phyloP scores from a whole-genome alignment of 2,797 vertebrate species.

The Tapirus indicus region DNA sequence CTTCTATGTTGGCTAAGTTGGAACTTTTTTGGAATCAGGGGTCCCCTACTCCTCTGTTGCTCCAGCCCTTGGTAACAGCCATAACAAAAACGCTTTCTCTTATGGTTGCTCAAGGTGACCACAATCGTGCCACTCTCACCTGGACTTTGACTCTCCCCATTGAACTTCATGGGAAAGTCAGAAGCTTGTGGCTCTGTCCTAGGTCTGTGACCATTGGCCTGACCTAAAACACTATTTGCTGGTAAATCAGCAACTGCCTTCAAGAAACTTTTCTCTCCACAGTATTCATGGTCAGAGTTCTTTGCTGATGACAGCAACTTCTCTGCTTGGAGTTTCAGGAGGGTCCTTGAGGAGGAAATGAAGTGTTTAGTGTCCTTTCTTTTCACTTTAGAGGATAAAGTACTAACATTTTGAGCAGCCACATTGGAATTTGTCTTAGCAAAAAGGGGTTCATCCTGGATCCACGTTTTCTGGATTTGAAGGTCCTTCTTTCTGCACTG shows the following conservation, averaged over 20 bases:
- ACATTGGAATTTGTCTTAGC: slow-evolving; percentile 68
- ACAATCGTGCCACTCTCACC: slow-evolving; percentile 79
- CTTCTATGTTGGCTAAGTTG: slow-evolving; percentile 87
- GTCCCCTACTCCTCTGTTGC: slow-evolving; percentile 84
- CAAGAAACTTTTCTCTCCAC: slow-evolving; percentile 73
- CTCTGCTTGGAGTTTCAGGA: slow-evolving; percentile 47
- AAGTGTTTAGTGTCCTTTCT: slow-evolving; percentile 69
- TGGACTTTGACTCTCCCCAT: slow-evolving; percentile 69
- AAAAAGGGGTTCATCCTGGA: slow-evolving; percentile 77
- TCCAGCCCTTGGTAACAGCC: slow-evolving; percentile 74
- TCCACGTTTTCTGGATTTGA: slow-evolving; percentile 78
- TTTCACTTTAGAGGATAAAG: slow-evolving; percentile 75
- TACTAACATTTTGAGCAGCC: slow-evolving; percentile 53
- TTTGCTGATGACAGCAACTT: slow-evolving; percentile 59
- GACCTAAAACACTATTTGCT: slow-evolving; percentile 76
- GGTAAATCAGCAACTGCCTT: slow-evolving; percentile 80
- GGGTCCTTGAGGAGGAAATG: slow-evolving; percentile 68
- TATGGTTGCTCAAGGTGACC: slow-evolving; percentile 84
- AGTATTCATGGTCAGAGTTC: slow-evolving; percentile 77
- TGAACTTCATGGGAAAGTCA: slow-evolving; percentile 84
- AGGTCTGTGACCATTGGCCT: slow-evolving; percentile 69
- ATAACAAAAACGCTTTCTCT: slow-evolving; percentile 87
- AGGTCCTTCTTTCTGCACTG: slow-evolving; percentile 74
- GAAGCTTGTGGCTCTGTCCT: slow-evolving; percentile 69
- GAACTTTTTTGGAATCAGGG: slow-evolving; percentile 84